Evolutionary conservation across 2,797 vertebrate genomes (phyloP), one percentile per base, ranked within the genome.

Genomic region (Lithobates pipiens): DNA sequence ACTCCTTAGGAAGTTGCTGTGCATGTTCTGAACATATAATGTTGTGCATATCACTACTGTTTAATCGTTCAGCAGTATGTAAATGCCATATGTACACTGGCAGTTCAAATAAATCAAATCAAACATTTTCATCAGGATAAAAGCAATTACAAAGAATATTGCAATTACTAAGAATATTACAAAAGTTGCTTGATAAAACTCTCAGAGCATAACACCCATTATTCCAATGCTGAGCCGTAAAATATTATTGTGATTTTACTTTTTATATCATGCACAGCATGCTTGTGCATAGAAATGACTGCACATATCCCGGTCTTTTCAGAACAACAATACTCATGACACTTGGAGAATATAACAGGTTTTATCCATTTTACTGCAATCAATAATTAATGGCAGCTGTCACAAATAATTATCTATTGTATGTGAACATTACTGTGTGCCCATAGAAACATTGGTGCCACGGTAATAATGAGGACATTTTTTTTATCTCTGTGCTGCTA

Each of bases 361-460:
- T 81, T 73, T 81, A 61, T 81, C 79, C 79, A 81, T 81, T 68
- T 73, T 42, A 25, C 2, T n/a, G 27, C 16, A 42, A 63, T 81
- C 79, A 81, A 81, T 72, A 81, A 81, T 81, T 81, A 81, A 81
- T 57, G 79, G 70, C 54, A 61, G 69, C 69, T 81, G 79, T 72
- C 79, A 73, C 16, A 73, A 39, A 68, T 36, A 61, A 81, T 81
- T 81, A 80, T 81, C 65, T 81, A 57, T 57, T 57, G 46, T 25
- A 39, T 16, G 39, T 72, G 32, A 71, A 71, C 50, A 11, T 61
- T 34, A 50, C 27, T 57, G 8, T 50, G 44, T 39, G 29, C 69
- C 10, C 50, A 80, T 36, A 11, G 34, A 72, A 25, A 34, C 34
- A 72, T 27, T 34, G 32, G 18, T 72, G 46, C 78, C 23, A 16